Evolutionary conservation across 2,113 vertebrate genomes (phyloP).

Genomic region (Pedionomus torquatus): DNA sequence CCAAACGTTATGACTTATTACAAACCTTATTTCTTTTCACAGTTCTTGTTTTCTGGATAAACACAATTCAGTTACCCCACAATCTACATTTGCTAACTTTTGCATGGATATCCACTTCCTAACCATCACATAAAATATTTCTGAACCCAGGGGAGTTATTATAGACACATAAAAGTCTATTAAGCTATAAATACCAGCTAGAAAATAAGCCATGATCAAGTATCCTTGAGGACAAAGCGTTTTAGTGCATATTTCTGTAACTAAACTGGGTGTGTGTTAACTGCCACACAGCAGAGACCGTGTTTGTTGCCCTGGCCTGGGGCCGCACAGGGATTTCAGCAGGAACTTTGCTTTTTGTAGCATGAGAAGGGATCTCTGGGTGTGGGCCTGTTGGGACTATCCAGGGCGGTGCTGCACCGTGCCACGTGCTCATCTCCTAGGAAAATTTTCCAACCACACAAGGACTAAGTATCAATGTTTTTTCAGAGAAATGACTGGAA

Average conservation of each 20-base stretch:
- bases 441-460: not conserved
- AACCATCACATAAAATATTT: not conserved
- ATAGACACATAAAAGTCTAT: not conserved
- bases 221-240: not conserved
- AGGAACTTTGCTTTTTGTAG: not conserved
- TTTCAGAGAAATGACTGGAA: not conserved
- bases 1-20: not conserved
- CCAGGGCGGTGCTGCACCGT: not conserved
- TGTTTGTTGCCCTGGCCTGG: not conserved
- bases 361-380: not conserved
- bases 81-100: not conserved
- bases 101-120: not conserved
- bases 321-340: not conserved
- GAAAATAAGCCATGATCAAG: not conserved
- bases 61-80: not conserved
- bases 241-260: not conserved
- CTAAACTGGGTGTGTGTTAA: not conserved
- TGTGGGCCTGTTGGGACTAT: rapidly evolving
- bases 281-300: not conserved
- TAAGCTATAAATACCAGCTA: not conserved
- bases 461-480: not conserved
- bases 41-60: not conserved
- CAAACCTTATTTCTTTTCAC: not conserved
- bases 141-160: not conserved
- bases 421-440: not conserved